Evolutionary conservation across 2,797 vertebrate species (phyloP).

Genomic region (Sebastes reedi): DNA sequence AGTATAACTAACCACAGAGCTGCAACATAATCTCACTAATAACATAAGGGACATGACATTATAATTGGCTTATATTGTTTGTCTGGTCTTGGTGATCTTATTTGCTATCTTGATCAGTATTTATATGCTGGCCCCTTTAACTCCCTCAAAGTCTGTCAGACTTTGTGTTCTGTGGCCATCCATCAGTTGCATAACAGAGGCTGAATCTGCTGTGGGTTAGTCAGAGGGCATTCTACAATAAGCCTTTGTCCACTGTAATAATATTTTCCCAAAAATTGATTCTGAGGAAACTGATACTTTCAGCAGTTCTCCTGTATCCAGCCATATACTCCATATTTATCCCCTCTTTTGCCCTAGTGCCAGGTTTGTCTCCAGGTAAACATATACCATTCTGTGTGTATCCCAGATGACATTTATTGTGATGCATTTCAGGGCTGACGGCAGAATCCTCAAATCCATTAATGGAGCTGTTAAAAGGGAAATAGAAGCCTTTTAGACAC

Average conservation of each 20-base stretch:
- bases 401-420: conserved; percentile 64
- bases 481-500: conserved; percentile 58
- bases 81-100: conserved; percentile 35
- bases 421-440: conserved; percentile 67
- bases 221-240: conserved; percentile 36
- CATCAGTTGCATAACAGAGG: conserved; percentile 46
- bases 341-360: conserved; percentile 14
- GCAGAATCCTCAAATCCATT: conserved; percentile 63
- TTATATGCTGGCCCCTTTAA: conserved; percentile 21
- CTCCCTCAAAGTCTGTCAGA: conserved; percentile 27
- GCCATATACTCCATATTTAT: conserved; percentile 36
- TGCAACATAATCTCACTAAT: conserved; percentile 24
- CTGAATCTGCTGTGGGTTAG: conserved; percentile 25
- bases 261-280: conserved; percentile 68
- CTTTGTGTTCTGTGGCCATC: conserved; percentile 13
- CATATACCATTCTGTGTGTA: conserved; percentile 50
- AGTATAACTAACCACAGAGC: conserved; percentile 12
- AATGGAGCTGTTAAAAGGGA: conserved; percentile 67
- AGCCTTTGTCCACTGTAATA: conserved; percentile 35
- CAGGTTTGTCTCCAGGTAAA: conserved; percentile 52
- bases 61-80: conserved; percentile 44
- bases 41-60: not conserved
- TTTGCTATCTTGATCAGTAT: conserved; percentile 35
- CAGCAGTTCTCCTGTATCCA: conserved; percentile 25
- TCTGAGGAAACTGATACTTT: conserved; percentile 66